Percentiles rank a stretch among this genome's conserved stretches.
These are phyloP conservation scores for Clanis bilineata DNA, from an alignment of 2,888 invertebrate genomes.

Conservation along the genomic window DNA sequence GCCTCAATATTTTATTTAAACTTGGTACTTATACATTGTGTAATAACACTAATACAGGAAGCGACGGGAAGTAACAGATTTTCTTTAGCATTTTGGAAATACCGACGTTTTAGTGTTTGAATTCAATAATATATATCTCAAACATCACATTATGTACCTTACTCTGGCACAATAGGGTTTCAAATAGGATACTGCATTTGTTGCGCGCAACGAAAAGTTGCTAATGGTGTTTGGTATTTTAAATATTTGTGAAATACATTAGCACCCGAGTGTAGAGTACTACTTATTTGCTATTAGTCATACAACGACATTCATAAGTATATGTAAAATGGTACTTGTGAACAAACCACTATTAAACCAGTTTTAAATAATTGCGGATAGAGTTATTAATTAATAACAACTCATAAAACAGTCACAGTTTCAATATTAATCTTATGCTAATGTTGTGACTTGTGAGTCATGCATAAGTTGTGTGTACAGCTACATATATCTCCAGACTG, in stretches of 20 bases:
- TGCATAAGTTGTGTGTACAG: background rate
- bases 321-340: constrained; percentile 24
- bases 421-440: constrained; percentile 12
- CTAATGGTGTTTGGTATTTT: constrained; percentile 12
- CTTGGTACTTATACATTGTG: background rate
- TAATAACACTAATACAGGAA: constrained; percentile 29
- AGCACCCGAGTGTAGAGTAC: background rate
- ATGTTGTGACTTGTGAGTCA: background rate
- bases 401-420: constrained; percentile 33
- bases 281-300: constrained; percentile 16
- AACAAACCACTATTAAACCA: constrained; percentile 36
- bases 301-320: background rate
- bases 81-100: constrained; percentile 4
- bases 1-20: background rate
- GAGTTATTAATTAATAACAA: constrained; percentile 37
- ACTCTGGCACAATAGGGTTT: background rate
- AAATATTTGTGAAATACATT: constrained; percentile 15
- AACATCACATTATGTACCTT: background rate
- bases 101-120: background rate
- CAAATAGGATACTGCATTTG: background rate
- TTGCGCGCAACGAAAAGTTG: background rate
- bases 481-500: background rate
- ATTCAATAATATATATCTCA: constrained; percentile 2
- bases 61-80: constrained; percentile 27
- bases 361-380: constrained; percentile 37